Base-by-base conservation (phyloP, 2,888 invertebrate genomes). In the Stenodera caucasica region DNA sequence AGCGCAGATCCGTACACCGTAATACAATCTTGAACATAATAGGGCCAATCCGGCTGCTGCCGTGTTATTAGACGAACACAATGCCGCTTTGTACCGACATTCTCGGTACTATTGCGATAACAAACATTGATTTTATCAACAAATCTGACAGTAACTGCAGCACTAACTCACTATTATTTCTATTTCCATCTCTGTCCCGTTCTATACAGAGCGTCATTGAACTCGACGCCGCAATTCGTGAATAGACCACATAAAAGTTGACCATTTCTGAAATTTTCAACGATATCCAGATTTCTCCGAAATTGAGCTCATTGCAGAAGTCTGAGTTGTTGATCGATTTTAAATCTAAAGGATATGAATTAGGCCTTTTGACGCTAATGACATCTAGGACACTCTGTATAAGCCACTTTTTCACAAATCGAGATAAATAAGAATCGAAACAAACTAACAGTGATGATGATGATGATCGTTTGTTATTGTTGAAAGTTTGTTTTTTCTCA, bases 1-100 rank as follows among this genome's bases (percentile, higher is more conserved):
- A 71, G 67, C 72, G 75, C 79, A 78, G 79, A 78, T 76, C 73
- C 69, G 71, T 71, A 71, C 73, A 75, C 73, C 71, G 77, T 78
- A 78, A 78, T 77, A 78, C 75, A 79, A 79, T 79, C 79, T 78
- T 74, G 70, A 72, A 74, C 72, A 78, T 78, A 79, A 79, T 79
- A 76, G 78, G 76, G 74, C 77, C 78, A 78, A 79, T 78, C 76
- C 76, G 68, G 66, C 65, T 67, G 70, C 70, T 70, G 70, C 72
- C 72, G 71, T 74, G 75, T 76, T 75, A 76, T 78, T 76, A 77
- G 73, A 68, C 72, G 70, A 40, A 65, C 72, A 76, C 75, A 76
- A 77, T 75, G 66, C 70, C 67, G 68, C 72, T 74, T 72, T 71
- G 72, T 71, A 67, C 72, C 70, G 63, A 61, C 70, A 67, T 67